Percentiles rank a stretch among this genome's conserved stretches.
phyloP scores from a whole-genome alignment of 2,113 vertebrate species.

The Ctenomys sociabilis region DNA sequence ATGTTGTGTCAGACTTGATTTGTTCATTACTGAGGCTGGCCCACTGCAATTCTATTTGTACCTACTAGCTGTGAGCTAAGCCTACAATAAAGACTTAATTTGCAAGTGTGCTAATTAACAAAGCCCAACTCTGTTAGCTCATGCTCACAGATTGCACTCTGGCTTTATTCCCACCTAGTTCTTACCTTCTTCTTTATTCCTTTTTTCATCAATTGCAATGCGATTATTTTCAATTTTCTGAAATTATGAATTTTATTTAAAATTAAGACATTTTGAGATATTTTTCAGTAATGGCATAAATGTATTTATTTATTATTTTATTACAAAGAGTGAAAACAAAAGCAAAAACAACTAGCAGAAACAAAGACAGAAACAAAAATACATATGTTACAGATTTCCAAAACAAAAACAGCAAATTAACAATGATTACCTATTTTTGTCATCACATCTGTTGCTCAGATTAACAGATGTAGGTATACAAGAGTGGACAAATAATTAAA shows the following conservation, averaged over 20 bases:
- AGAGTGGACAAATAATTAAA: no score
- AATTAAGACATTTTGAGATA: background rate
- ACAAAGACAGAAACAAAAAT: no score
- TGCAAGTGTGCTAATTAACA: background rate
- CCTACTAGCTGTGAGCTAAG: background rate
- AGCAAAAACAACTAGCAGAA: no score
- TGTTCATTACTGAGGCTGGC: background rate
- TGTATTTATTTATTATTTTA: no score
- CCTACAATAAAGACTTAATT: background rate
- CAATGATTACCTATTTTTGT: no score
- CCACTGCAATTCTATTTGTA: background rate
- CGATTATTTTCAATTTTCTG: background rate
- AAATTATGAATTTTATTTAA: background rate
- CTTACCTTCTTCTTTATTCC: background rate
- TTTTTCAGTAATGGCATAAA: background rate
- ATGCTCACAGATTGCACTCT: background rate
- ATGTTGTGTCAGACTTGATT: background rate
- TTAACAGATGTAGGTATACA: no score
- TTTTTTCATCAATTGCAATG: background rate
- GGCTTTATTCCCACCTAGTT: background rate
- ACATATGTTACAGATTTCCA: no score
- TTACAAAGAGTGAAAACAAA: no score
- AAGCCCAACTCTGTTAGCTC: background rate
- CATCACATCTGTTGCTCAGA: no score
- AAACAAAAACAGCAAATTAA: no score